Evolutionary conservation across 2,888 invertebrate genomes (phyloP).

Genomic region (Nipponacmea schrenckii): DNA sequence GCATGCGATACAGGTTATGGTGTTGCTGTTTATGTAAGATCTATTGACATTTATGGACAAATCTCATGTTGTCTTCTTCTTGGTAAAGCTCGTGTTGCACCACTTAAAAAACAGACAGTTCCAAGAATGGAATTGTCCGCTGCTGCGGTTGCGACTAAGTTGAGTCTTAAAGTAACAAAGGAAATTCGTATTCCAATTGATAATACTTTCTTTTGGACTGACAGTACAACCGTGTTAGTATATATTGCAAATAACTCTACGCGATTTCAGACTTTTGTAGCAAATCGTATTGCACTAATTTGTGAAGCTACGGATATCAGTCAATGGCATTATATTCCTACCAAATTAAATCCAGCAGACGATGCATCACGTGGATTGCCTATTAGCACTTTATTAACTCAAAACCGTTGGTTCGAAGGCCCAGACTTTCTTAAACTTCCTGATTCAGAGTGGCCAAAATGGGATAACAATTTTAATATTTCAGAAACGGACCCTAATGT

Average conservation of each 20-base stretch:
- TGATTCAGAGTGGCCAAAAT: not conserved
- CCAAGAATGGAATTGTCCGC: not conserved
- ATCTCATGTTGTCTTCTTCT: conserved; percentile 9
- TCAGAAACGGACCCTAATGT: not conserved
- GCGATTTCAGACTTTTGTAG: conserved; percentile 13
- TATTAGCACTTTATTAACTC: not conserved
- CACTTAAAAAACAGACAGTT: conserved; percentile 18
- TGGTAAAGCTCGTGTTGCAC: conserved; percentile 27
- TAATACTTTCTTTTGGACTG: not conserved
- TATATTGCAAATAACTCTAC: conserved; percentile 12
- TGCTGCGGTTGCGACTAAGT: not conserved
- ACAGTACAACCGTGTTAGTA: not conserved
- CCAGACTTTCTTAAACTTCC: not conserved
- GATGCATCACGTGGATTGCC: not conserved
- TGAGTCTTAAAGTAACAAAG: not conserved
- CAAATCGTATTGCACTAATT: conserved; percentile 12
- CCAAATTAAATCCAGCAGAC: conserved; percentile 6
- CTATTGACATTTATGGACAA: not conserved
- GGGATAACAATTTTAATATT: not conserved
- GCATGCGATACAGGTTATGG: not conserved
- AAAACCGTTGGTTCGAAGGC: conserved; percentile 4
- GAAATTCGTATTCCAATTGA: not conserved
- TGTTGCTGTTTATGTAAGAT: not conserved
- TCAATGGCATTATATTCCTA: not conserved
- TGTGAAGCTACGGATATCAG: conserved; percentile 7